Percentiles rank a stretch among this genome's conserved stretches.
These are phyloP conservation scores for Diplosoma virens DNA, from an alignment of 23 tunicate species.

Conservation along the genomic window DNA sequence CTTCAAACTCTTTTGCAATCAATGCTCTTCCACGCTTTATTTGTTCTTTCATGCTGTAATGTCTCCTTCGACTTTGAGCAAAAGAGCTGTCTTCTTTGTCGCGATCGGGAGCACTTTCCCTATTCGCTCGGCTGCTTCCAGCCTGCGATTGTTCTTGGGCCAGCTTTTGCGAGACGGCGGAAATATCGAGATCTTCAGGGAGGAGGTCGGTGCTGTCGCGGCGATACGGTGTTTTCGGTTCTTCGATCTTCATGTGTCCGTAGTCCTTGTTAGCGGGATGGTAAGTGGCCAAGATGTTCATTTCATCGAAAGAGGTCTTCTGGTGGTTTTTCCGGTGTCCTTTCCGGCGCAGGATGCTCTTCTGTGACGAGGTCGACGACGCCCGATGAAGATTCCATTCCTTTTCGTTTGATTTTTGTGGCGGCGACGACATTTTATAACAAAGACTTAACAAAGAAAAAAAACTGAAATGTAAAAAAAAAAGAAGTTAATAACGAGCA, in stretches of 20 bases:
- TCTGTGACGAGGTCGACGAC: no score
- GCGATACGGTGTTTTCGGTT: slow-evolving; percentile 93
- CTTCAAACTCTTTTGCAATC: slow-evolving; percentile 45
- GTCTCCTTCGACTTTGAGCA: slow-evolving; percentile 66
- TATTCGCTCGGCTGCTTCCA: no score
- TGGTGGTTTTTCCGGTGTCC: neutral
- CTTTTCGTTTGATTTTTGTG: no score
- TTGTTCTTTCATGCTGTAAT: slow-evolving; percentile 85
- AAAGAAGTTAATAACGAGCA: no score
- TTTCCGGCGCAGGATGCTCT: no score
- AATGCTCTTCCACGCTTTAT: slow-evolving; percentile 71
- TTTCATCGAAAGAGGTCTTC: slow-evolving; percentile 76
- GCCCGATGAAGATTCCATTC: no score
- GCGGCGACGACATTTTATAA: no score
- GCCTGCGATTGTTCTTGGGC: no score
- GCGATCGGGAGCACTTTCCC: no score
- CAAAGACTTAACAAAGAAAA: no score
- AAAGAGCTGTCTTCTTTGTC: no score
- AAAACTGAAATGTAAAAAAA: no score
- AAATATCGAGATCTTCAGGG: slow-evolving; percentile 44
- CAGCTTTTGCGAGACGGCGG: slow-evolving; percentile 34
- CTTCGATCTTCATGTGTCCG: slow-evolving; percentile 95
- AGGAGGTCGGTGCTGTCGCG: slow-evolving; percentile 41
- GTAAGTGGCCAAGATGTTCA: slow-evolving; percentile 80
- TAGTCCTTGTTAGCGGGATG: slow-evolving; percentile 95